A percentile compares a stretch with the other conserved stretches of the same genome.
phyloP scores from a whole-genome alignment of 92 coral and sea anemone species.

The Hydrozoanthus gracilis region DNA sequence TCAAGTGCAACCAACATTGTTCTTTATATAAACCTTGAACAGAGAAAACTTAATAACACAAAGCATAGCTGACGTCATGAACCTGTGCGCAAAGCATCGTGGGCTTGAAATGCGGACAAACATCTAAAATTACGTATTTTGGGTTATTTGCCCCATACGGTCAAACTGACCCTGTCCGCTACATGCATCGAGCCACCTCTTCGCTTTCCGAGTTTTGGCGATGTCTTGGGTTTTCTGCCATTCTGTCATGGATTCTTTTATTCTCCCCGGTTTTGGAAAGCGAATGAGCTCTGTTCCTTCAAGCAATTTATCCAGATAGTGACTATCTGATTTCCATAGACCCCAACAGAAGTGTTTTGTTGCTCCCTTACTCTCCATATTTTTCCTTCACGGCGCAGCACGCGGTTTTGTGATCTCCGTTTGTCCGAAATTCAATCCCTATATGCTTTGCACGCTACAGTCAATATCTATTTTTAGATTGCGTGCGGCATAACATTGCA shows the following conservation, averaged over 20 bases:
- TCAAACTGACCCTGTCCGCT: background rate
- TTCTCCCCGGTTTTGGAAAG: background rate
- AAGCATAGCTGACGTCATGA: background rate
- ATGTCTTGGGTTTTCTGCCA: background rate
- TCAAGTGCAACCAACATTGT: background rate
- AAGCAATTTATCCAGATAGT: background rate
- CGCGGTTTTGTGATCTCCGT: background rate
- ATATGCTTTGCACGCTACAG: background rate
- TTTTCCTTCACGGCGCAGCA: background rate
- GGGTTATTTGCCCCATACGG: background rate
- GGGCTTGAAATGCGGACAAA: conserved; percentile 1
- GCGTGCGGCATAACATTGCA: background rate
- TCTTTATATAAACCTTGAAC: no score
- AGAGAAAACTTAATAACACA: no score
- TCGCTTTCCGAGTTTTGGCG: conserved; percentile 5
- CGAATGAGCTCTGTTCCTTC: conserved; percentile 5
- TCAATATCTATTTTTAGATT: background rate
- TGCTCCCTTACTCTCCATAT: background rate
- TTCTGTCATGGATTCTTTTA: background rate
- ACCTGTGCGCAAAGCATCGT: no score
- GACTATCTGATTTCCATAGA: background rate
- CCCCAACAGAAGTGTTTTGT: background rate
- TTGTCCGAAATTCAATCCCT: no score
- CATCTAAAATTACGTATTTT: background rate
- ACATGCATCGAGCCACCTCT: background rate